Evolutionary conservation across 2,797 vertebrate genomes (phyloP), one percentile per base, ranked within the genome.

Genomic region (Babyrousa celebensis): DNA sequence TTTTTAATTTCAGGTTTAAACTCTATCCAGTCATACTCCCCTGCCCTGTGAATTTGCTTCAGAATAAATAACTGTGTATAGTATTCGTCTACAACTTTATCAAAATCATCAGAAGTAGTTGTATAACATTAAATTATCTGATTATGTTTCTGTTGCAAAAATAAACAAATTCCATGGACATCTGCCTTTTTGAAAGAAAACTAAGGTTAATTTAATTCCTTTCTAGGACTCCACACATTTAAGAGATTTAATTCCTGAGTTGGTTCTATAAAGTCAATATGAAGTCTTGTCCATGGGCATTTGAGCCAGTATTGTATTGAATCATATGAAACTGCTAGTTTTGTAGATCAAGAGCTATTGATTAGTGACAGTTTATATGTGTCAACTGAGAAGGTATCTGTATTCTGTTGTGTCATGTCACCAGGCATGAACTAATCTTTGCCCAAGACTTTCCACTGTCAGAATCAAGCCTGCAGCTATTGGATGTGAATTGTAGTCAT

Each of bases 121-220:
- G 3, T 18, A 80, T 56, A 75, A 18, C 11, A 48, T 74, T 48
- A n/a, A 71, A 77, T 72, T 58, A 74, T 65, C 70, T 74, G 56
- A 60, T 65, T 6, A 25, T 62, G 40, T 36, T 21, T 72, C 16
- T 92, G 29, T 88, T 87, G 27, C 12, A 96, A 85, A 95, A 95
- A 85, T 67, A 94, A 96, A 80, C 25, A 23, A 95, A 52, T 63
- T 25, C 7, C 29, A 48, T 17, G 74, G 23, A 88, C 27, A 90
- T 68, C 3, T 40, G 0, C 10, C 23, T n/a, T 58, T 89, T 89
- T 62, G 17, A n/a, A 90, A 12, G 8, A 56, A 92, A 78, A 77
- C 0, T 52, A 92, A 23, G 23, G 29, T 18, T 65, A 88, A 63
- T 72, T 71, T 83, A n/a, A 96, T 18, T 21, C n/a, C 25, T 89